These are phyloP conservation scores for Seriola quinqueradiata DNA, from an alignment of 2,113 vertebrate species.

Conservation along the genomic window DNA sequence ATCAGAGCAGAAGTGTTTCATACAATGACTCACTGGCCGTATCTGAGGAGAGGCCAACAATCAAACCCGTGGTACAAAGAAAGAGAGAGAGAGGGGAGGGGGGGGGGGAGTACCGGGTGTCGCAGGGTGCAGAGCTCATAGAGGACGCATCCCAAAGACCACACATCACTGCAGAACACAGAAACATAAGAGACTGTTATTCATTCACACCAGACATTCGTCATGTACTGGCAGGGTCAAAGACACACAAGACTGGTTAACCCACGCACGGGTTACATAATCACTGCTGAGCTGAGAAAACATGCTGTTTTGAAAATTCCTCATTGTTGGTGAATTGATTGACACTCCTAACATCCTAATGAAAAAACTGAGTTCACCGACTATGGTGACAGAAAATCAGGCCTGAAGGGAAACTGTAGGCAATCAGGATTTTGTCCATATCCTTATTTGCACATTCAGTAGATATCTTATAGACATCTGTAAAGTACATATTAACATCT, in stretches of 20 bases:
- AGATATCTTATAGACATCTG: no score
- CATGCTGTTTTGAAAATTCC: slow-evolving; percentile 22
- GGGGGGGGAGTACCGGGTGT: slow-evolving; percentile 87
- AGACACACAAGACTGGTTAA: not conserved
- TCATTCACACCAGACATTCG: slow-evolving; percentile 49
- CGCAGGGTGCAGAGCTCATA: slow-evolving; percentile 94
- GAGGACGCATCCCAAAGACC: slow-evolving; percentile 95
- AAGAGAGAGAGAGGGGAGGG: not conserved
- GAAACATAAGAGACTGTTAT: slow-evolving; percentile 35
- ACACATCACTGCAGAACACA: slow-evolving; percentile 91
- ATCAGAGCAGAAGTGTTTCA: slow-evolving; percentile 7
- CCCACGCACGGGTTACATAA: slow-evolving; percentile 24
- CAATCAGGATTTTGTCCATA: not conserved
- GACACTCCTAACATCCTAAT: not conserved
- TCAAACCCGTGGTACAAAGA: not conserved
- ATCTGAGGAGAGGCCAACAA: slow-evolving; percentile 32
- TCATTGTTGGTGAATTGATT: slow-evolving; percentile 8
- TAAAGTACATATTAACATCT: no score
- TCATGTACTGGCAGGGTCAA: slow-evolving; percentile 30
- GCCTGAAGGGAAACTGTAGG: not conserved
- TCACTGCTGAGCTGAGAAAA: not conserved
- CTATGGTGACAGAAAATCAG: not conserved
- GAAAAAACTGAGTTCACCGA: not conserved
- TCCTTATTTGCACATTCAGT: no score
- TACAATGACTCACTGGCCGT: slow-evolving; percentile 10